Conservation (phyloP, 1,140 invertebrate genomes). For the Carposina sasakii region DNA sequence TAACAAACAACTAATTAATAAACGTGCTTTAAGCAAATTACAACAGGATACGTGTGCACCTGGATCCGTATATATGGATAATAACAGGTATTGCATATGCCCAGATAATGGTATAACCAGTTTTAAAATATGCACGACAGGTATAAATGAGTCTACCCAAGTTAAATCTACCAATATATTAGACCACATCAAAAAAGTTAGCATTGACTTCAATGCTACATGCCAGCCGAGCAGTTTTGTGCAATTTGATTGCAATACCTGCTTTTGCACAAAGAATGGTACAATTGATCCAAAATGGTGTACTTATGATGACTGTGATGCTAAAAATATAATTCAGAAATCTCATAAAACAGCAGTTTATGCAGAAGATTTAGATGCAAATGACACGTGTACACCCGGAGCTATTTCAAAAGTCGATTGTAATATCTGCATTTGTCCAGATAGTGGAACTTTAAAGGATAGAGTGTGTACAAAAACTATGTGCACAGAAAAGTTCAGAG, state of each 20-base stretch:
- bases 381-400: slow-evolving; percentile 40
- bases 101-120: slow-evolving; percentile 35
- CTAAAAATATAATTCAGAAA: slow-evolving; percentile 37
- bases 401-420: slow-evolving; percentile 47
- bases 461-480: slow-evolving; percentile 49
- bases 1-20: slow-evolving; percentile 24
- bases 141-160: slow-evolving; percentile 16
- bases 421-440: slow-evolving; percentile 58
- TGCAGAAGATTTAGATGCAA: slow-evolving; percentile 6
- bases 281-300: slow-evolving; percentile 60
- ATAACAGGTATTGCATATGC: slow-evolving; percentile 49
- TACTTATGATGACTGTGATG: slow-evolving; percentile 54
- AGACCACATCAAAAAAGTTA: slow-evolving; percentile 10
- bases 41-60: slow-evolving; percentile 31
- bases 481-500: slow-evolving; percentile 21
- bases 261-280: slow-evolving; percentile 51
- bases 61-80: slow-evolving; percentile 37
- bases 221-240: slow-evolving; percentile 52
- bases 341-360: slow-evolving; percentile 24
- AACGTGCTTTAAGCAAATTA: slow-evolving; percentile 20
- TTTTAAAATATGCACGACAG: slow-evolving; percentile 38
- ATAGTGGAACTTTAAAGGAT: slow-evolving; percentile 37
- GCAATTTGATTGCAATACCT: slow-evolving; percentile 55
- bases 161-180: slow-evolving; percentile 7
- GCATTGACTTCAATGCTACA: slow-evolving; percentile 26